phyloP scores from a whole-genome alignment of 1,140 invertebrate species.

The Solen grandis region DNA sequence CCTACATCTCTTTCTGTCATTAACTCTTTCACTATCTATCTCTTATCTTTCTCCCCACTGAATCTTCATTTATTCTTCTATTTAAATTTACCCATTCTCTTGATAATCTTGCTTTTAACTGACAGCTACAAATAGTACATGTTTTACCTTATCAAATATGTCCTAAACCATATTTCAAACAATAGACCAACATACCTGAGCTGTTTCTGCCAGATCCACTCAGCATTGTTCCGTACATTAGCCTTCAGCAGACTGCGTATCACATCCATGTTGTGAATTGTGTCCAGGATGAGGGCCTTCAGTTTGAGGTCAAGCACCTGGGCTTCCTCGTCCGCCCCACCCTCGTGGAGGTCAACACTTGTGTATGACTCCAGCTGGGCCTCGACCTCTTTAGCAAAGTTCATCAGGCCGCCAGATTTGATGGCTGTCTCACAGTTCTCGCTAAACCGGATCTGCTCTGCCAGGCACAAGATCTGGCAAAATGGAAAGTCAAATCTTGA shows the following conservation, averaged over 20 bases:
- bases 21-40: too few species aligned
- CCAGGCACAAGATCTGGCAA: slow-evolving; percentile 87
- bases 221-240: slow-evolving; percentile 84
- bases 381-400: slow-evolving; percentile 81
- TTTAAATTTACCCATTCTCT: too few species aligned
- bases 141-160: too few species aligned
- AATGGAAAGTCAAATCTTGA: too few species aligned
- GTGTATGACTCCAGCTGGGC: slow-evolving; percentile 86
- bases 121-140: too few species aligned
- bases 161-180: too few species aligned
- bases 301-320: slow-evolving; percentile 82
- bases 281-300: slow-evolving; percentile 93
- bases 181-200: slow-evolving; percentile 86
- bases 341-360: slow-evolving; percentile 80
- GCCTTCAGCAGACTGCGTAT: slow-evolving; percentile 88
- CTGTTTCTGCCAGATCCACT: slow-evolving; percentile 98
- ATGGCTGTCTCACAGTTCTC: slow-evolving; percentile 91
- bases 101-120: too few species aligned
- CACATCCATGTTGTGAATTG: slow-evolving; percentile 93
- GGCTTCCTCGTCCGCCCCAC: slow-evolving; percentile 65
- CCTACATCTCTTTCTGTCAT: too few species aligned
- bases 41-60: too few species aligned
- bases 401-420: slow-evolving; percentile 84
- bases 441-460: slow-evolving; percentile 89
- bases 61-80: too few species aligned